Conservation (phyloP, 1,140 invertebrate genomes). For the Copidosoma floridanum region DNA sequence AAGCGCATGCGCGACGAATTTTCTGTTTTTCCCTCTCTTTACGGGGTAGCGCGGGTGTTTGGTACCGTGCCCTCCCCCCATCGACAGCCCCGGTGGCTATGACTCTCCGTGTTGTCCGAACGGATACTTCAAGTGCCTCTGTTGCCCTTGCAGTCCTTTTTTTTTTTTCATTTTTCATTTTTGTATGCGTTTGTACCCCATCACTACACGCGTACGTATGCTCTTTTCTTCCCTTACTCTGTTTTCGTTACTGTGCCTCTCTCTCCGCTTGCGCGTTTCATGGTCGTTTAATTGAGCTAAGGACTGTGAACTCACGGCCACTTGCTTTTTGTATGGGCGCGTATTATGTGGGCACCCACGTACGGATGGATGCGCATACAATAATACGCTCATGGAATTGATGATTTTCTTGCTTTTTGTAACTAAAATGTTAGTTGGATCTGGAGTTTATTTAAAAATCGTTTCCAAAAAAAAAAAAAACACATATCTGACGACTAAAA, state of each 20-base stretch:
- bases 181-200: no score
- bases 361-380: no score
- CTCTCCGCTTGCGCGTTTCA: neutral
- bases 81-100: neutral
- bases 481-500: no score
- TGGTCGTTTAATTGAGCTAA: constrained; percentile 4
- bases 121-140: constrained; percentile 13
- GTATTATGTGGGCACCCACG: no score
- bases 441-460: no score
- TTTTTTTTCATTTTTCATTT: constrained; percentile 18
- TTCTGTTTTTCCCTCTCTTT: constrained; percentile 11
- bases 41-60: no score
- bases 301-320: neutral
- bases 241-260: constrained; percentile 24
- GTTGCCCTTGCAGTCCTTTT: constrained; percentile 15
- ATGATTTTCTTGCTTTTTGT: no score
- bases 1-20: constrained; percentile 40
- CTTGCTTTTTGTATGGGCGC: neutral
- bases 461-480: no score
- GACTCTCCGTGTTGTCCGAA: constrained; percentile 2
- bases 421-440: no score
- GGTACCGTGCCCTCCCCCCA: constrained; percentile 16
- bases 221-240: constrained; percentile 36
- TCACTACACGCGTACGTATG: no score
- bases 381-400: no score